A percentile compares a stretch with the other conserved stretches of the same genome.
Evolutionary conservation across 2,888 invertebrate genomes (phyloP).

Genomic region (Orthonevra nobilis): DNA sequence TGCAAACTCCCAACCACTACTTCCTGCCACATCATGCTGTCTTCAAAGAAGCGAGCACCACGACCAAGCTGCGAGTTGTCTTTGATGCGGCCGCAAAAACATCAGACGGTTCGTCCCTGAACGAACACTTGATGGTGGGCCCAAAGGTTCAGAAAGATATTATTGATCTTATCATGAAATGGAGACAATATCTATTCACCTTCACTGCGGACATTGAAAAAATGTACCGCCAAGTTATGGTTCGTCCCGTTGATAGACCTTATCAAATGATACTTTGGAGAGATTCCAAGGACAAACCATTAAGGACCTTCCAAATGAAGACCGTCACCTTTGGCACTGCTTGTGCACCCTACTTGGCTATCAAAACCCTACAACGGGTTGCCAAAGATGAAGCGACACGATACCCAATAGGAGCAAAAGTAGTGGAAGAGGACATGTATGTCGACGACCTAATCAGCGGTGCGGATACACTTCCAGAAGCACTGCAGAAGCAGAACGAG

Average conservation of each 20-base stretch:
- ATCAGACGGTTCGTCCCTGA: slow-evolving; percentile 3
- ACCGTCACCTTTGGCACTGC: slow-evolving; percentile 35
- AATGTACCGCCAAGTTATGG: slow-evolving; percentile 8
- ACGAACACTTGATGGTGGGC: slow-evolving; percentile 4
- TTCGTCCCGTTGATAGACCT: neutral
- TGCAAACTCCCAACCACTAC: neutral
- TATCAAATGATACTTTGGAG: slow-evolving; percentile 36
- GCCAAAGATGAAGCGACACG: too few relatives aligned
- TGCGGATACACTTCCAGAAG: too few relatives aligned
- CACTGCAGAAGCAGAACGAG: too few relatives aligned
- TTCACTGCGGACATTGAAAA: neutral
- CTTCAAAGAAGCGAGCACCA: neutral
- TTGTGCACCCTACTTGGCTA: slow-evolving; percentile 25
- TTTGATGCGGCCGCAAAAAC: slow-evolving; percentile 10
- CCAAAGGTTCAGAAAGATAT: slow-evolving; percentile 11
- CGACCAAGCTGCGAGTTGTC: neutral
- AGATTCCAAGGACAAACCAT: slow-evolving; percentile 7
- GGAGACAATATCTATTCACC: neutral
- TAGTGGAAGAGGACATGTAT: too few relatives aligned
- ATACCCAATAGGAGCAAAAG: too few relatives aligned
- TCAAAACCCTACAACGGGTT: neutral
- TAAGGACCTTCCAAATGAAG: slow-evolving; percentile 14
- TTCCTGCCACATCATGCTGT: slow-evolving; percentile 10
- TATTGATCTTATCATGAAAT: neutral
- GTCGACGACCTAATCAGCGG: too few relatives aligned